Percentiles rank a stretch among this genome's conserved stretches.
Evolutionary conservation across 2,888 invertebrate genomes (phyloP).

Genomic region (Hydraecia micacea): DNA sequence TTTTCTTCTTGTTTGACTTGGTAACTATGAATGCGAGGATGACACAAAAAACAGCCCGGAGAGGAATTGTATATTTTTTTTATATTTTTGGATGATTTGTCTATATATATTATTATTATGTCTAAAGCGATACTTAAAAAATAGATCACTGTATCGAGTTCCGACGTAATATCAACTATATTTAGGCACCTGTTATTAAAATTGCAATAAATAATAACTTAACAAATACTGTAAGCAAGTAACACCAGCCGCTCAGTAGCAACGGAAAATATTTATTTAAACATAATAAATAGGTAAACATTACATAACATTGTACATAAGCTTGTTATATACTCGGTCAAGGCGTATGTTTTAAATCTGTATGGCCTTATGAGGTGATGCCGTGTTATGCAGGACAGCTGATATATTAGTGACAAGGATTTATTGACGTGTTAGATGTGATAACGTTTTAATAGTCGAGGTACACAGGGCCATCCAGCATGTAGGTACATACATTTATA

Average conservation of each 20-base stretch:
- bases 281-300: conserved; percentile 44
- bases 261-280: conserved; percentile 15
- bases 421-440: conserved; percentile 15
- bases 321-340: conserved; percentile 46
- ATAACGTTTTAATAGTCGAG: conserved; percentile 1
- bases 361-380: conserved; percentile 7
- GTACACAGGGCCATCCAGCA: conserved; percentile 24
- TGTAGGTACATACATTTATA: not conserved
- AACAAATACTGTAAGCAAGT: not conserved
- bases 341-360: conserved; percentile 42
- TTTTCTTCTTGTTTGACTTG: conserved; percentile 14
- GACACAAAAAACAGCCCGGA: not conserved
- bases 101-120: not conserved
- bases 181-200: not conserved
- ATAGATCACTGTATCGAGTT: not conserved
- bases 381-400: conserved; percentile 17
- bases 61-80: not conserved
- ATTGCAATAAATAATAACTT: not conserved
- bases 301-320: conserved; percentile 34
- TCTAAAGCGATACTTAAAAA: not conserved
- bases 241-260: not conserved
- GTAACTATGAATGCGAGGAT: conserved; percentile 11
- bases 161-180: no score
- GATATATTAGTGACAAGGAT: conserved; percentile 30
- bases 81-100: not conserved